Base-by-base conservation (phyloP, 2,113 vertebrate genomes). In the Chaenocephalus aceratus region DNA sequence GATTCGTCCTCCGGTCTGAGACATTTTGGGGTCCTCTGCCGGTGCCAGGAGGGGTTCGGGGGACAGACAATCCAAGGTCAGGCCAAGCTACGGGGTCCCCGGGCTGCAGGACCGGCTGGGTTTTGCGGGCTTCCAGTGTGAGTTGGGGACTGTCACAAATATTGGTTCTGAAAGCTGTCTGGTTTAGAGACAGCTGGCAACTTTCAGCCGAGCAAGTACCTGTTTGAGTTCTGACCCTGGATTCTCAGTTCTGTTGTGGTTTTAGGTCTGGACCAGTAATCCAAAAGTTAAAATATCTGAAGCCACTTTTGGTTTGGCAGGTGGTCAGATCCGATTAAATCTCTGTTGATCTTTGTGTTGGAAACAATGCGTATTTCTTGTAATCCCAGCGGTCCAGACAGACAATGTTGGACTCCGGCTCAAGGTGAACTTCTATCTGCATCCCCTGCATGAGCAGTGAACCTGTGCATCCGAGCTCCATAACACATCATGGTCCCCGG, bases 1-100 rank as follows among this genome's bases (percentile, higher is more conserved):
- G 85, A 95, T 90, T 78, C 95, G 95, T 56, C 90, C 78, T 15
- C 93, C 88, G 11, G 94, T 89, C 72, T 97, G 95, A 83, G 97
- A 96, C 96, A 97, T 97, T 73, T 79, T 45, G 60, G 84, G 53
- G 0, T 86, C 86, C 82, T 89, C 88, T 51, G 86, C 83, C 67
- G 72, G 86, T 56, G 72, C 57, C 88, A 79, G 36, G 14, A 80
- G 70, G 58, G 89, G 85, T 72, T 89, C 83, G 10, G 89, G 85
- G 65, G 91, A 87, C 77, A 87, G 67, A 16, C 53, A 84, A 82
- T 87, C 89, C 90, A 86, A 89, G 88, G 86, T 88, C 79, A 85
- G 86, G 66, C 72, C n/a, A 8, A 8, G 61, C 72, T 66, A 77
- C 81, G 57, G 88, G 86, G 44, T 53, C 85, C 79, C 80, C 53